These are phyloP conservation scores for Rhinoderma darwinii DNA, from an alignment of 2,113 vertebrate species.

Conservation along the genomic window DNA sequence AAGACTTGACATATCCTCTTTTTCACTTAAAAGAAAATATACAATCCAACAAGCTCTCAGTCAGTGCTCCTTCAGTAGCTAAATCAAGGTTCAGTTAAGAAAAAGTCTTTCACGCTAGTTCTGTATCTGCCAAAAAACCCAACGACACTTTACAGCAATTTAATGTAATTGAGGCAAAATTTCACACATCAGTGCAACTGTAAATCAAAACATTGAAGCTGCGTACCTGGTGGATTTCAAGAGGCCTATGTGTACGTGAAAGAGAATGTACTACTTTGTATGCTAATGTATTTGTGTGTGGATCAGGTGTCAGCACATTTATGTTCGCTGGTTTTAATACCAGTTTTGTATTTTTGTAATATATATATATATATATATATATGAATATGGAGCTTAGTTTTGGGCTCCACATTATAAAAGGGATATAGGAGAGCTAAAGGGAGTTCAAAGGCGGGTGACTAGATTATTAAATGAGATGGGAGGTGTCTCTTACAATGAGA, in stretches of 20 bases:
- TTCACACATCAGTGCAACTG: conserved; percentile 53
- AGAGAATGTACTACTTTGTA: conserved; percentile 10
- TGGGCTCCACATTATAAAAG: too few species aligned
- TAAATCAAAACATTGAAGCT: conserved; percentile 52
- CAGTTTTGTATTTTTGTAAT: neutral
- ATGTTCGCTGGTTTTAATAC: neutral
- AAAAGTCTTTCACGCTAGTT: conserved; percentile 60
- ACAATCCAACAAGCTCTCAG: conserved; percentile 49
- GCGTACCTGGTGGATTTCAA: conserved; percentile 4
- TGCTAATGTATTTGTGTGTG: conserved; percentile 4
- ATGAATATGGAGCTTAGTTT: too few species aligned
- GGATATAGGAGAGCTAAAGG: too few species aligned
- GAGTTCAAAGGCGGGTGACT: too few species aligned
- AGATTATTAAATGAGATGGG: too few species aligned
- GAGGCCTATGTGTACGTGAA: neutral
- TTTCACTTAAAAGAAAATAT: conserved; percentile 70
- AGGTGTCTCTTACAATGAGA: too few species aligned
- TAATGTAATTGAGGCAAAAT: conserved; percentile 54
- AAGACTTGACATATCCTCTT: conserved; percentile 69
- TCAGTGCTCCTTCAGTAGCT: conserved; percentile 54
- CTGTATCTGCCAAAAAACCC: conserved; percentile 46
- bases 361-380: too few species aligned
- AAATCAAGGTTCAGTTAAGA: conserved; percentile 63
- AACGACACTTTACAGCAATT: conserved; percentile 55
- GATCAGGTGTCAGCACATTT: conserved; percentile 17